These are phyloP conservation scores for Hypolimnas misippus DNA, from an alignment of 2,888 invertebrate genomes.

Conservation along the genomic window DNA sequence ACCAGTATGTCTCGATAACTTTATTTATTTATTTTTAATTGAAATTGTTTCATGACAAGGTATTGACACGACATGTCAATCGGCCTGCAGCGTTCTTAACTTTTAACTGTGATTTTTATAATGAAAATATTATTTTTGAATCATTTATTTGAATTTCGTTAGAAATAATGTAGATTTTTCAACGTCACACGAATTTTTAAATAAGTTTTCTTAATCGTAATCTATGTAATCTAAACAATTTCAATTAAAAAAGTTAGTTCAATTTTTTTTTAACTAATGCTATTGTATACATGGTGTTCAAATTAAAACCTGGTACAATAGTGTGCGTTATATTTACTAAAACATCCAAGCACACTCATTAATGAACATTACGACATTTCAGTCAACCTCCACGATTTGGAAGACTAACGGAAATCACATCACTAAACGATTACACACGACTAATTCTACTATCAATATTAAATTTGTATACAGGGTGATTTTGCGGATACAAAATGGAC, in stretches of 20 bases:
- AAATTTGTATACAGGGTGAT: constrained; percentile 24
- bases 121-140: too few relatives aligned
- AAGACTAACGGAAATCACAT: constrained; percentile 67
- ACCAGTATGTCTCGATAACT: not conserved
- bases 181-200: too few relatives aligned
- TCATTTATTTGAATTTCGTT: too few relatives aligned
- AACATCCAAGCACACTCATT: constrained; percentile 22
- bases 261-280: too few relatives aligned
- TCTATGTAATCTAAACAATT: too few relatives aligned
- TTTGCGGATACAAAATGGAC: constrained; percentile 40
- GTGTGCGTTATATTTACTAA: constrained; percentile 17
- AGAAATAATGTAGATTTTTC: too few relatives aligned
- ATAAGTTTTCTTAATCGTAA: too few relatives aligned
- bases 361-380: constrained; percentile 49
- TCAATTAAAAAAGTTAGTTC: too few relatives aligned
- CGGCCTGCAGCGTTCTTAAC: too few relatives aligned
- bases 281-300: not conserved
- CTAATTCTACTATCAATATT: constrained; percentile 16
- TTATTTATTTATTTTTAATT: not conserved
- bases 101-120: too few relatives aligned
- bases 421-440: constrained; percentile 27
- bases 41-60: too few relatives aligned
- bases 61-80: too few relatives aligned
- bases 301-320: constrained; percentile 8
- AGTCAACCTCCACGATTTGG: constrained; percentile 73